Percentiles rank a stretch among this genome's conserved stretches.
These are phyloP conservation scores for Pseudococcus longispinus DNA, from an alignment of 2,888 invertebrate genomes.

Conservation along the genomic window DNA sequence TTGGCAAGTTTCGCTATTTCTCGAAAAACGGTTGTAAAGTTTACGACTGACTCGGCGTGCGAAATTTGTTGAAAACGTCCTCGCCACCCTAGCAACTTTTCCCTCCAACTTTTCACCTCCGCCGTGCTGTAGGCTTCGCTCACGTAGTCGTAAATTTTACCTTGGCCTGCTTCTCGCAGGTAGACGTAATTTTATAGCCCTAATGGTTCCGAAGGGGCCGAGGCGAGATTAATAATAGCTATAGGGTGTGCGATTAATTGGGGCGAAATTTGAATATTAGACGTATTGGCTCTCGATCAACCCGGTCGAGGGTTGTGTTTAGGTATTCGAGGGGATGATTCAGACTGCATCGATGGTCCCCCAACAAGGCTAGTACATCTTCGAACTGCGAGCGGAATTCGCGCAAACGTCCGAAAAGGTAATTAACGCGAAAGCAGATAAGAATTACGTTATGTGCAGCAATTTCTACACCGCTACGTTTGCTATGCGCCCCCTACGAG, in stretches of 20 bases:
- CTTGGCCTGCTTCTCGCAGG: not conserved
- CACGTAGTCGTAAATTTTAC: conserved; percentile 32
- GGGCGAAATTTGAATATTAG: conserved; percentile 21
- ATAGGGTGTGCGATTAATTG: conserved; percentile 17
- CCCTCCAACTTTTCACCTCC: not conserved
- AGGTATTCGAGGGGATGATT: too few species aligned
- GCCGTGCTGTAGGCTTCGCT: not conserved
- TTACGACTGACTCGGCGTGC: not conserved
- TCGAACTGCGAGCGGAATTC: not conserved
- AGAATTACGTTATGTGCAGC: not conserved
- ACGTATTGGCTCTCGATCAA: conserved; percentile 36
- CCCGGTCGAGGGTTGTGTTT: not conserved
- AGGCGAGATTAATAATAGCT: not conserved
- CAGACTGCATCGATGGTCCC: not conserved
- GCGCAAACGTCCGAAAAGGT: conserved; percentile 9
- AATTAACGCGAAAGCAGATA: conserved; percentile 14
- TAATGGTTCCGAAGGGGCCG: not conserved
- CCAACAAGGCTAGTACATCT: not conserved
- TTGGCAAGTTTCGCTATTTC: conserved; percentile 9
- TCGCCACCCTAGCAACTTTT: not conserved
- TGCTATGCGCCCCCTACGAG: not conserved
- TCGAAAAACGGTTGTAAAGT: conserved; percentile 28
- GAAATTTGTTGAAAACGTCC: conserved; percentile 34
- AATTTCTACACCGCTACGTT: not conserved
- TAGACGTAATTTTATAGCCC: not conserved